A percentile compares a stretch with the other conserved stretches of the same genome.
phyloP scores from a whole-genome alignment of 2,113 vertebrate genomes.

The Geococcyx californianus region DNA sequence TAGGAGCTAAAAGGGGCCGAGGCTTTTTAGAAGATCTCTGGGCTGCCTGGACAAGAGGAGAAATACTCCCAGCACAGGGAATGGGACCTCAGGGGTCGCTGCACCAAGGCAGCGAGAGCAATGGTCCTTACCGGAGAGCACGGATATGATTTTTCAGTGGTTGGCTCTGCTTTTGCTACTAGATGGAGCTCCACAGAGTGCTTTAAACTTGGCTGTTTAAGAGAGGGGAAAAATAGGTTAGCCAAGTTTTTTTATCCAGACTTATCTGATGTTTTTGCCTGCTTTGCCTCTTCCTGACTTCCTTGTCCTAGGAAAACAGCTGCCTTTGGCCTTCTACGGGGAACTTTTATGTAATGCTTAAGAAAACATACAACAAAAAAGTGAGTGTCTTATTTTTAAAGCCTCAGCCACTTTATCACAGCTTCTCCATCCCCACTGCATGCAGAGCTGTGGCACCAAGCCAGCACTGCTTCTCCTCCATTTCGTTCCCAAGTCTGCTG shows the following conservation, averaged over 20 bases:
- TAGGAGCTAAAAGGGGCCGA: not conserved
- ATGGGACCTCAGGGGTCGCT: not conserved
- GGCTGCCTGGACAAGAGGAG: not conserved
- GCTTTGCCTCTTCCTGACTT: conserved; percentile 42
- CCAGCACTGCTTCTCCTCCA: not conserved
- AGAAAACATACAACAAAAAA: not conserved
- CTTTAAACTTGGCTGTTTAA: conserved; percentile 8
- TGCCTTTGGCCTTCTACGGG: conserved; percentile 27
- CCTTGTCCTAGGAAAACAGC: conserved; percentile 31
- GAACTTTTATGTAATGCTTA: conserved; percentile 13
- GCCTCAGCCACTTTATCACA: not conserved
- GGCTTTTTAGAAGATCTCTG: not conserved
- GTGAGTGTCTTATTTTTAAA: not conserved
- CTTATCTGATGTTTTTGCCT: conserved; percentile 41
- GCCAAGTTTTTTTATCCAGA: conserved; percentile 24
- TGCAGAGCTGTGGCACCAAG: not conserved
- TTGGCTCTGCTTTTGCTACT: not conserved
- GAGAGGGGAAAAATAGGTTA: conserved; percentile 37
- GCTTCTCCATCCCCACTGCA: not conserved
- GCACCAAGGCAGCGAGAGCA: accelerated
- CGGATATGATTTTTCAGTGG: not conserved
- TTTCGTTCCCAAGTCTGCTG: not conserved
- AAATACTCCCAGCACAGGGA: not conserved
- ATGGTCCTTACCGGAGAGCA: not conserved
- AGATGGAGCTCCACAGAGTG: not conserved